Evolutionary conservation across 2,113 vertebrate genomes (phyloP), one percentile per base, ranked within the genome.

Genomic region (Leuciscus idus): DNA sequence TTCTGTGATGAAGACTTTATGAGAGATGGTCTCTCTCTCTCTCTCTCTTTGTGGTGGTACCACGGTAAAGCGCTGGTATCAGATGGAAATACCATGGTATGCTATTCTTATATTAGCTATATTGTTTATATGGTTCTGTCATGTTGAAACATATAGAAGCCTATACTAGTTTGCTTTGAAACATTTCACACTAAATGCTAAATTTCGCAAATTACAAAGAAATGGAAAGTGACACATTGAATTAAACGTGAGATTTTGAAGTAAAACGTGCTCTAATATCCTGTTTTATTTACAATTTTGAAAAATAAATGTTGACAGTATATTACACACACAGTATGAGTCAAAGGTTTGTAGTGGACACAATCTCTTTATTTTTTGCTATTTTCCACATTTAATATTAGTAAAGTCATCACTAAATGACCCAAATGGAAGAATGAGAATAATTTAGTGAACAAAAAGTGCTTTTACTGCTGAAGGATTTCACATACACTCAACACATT

Each of bases 1-100:
- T 96, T 95, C 96, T 97, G 95, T 96, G 97, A 97, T 97, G 94
- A 95, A 95, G 95, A 96, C 96, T 95, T 73, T 73, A 83, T 43
- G 81, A 73, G 66, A 57, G 30, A 73, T 57, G 50, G 26, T 52
- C 43, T 50, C 74, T 52, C 73, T 46, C 43, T 50, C 74, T 52
- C 73, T 46, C 36, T 73, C 6, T 57, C 55, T 57, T 21, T 57
- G 19, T 21, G 52, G 52, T 4, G 21, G 39, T 46, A 73, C 70
- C 21, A n/a, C 2, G 4, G 46, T 75, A 75, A 46, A 50, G 13
- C 1, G 43, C 15, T 15, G 12, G 10, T 50, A 50, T 48, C 23
- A 28, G 46, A 48, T 48, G n/a, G 43, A 48, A 15, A 43, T 52
- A 30, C 21, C 72, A 12, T 13, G 21, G 70, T 46, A 11, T 39